Percentiles rank a stretch among this genome's conserved stretches.
phyloP scores from a whole-genome alignment of 2,113 vertebrate species.

The Sterna hirundo region DNA sequence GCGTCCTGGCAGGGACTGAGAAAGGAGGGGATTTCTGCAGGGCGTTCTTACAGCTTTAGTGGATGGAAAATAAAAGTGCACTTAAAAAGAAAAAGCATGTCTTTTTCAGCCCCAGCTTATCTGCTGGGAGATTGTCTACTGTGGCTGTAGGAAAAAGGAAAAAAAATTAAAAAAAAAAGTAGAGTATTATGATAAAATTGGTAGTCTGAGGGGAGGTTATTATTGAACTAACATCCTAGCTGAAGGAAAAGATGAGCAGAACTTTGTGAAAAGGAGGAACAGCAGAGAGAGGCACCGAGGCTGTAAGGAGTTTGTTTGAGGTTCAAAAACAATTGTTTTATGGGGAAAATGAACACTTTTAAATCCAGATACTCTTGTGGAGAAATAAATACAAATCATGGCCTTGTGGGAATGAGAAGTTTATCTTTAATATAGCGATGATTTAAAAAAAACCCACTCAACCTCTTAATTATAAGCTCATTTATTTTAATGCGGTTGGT shows the following conservation, averaged over 20 bases:
- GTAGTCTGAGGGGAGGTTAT: background rate
- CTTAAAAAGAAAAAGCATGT: background rate
- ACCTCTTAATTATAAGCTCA: background rate
- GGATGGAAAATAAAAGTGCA: background rate
- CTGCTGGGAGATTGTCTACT: constrained; percentile 3
- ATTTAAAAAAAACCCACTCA: background rate
- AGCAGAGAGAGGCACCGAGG: background rate
- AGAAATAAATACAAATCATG: background rate
- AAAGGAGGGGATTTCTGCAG: background rate
- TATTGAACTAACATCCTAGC: background rate
- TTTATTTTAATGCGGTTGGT: background rate
- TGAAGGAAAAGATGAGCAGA: background rate
- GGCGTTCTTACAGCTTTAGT: background rate
- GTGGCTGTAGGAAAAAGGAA: background rate
- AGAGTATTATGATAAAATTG: background rate
- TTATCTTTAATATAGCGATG: background rate
- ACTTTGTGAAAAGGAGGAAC: background rate
- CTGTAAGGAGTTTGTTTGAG: background rate
- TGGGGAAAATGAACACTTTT: background rate
- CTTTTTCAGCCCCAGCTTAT: constrained; percentile 4
- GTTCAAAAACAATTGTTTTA: background rate
- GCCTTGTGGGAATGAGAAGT: background rate
- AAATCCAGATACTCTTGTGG: background rate
- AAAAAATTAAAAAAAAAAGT: background rate
- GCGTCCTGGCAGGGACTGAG: background rate